Evolutionary conservation across 2,113 vertebrate genomes (phyloP).

Genomic region (Pteronura brasiliensis): DNA sequence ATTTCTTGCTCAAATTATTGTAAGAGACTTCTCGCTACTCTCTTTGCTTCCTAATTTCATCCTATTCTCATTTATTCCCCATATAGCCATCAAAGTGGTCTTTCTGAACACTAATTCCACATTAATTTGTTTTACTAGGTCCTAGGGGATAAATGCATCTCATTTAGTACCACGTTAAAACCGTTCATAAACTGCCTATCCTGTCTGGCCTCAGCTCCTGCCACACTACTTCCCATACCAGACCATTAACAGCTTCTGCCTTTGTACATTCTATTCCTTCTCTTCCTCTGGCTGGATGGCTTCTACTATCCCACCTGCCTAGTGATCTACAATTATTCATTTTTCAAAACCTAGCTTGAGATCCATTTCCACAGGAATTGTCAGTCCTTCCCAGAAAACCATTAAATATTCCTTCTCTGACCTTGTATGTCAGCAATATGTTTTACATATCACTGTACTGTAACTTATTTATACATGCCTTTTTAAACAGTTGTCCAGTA

Average conservation of each 20-base stretch:
- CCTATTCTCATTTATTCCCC: background rate
- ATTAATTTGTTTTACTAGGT: background rate
- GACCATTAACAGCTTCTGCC: background rate
- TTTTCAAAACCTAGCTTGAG: slow-evolving; percentile 26
- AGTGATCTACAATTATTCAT: background rate
- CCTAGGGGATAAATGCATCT: background rate
- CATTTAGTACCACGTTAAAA: background rate
- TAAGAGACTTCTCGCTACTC: background rate
- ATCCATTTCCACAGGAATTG: background rate
- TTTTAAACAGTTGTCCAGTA: background rate
- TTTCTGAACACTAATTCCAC: background rate
- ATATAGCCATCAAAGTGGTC: background rate
- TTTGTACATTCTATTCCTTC: background rate
- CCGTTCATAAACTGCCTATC: background rate
- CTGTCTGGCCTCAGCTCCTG: background rate
- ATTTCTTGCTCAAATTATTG: background rate
- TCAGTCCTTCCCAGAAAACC: background rate
- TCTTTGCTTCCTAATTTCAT: background rate
- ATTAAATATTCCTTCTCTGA: slow-evolving; percentile 6
- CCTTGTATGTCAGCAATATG: background rate
- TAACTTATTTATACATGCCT: background rate
- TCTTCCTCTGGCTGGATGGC: background rate
- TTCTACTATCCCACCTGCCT: background rate
- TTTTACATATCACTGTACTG: background rate
- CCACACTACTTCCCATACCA: background rate